Conservation (phyloP, 2,888 invertebrate species). For the Drosophila demipolita region DNA sequence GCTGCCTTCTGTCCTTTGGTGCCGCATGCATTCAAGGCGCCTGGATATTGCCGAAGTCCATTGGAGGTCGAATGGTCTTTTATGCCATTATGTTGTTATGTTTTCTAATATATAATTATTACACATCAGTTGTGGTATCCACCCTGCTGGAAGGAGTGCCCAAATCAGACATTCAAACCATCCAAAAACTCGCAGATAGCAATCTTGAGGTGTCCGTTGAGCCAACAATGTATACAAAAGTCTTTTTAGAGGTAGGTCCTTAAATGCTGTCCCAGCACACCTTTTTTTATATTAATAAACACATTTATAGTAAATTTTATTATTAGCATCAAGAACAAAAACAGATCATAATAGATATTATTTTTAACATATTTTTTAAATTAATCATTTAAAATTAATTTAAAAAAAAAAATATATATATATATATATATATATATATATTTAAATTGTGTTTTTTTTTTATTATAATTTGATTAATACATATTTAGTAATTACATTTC, state of each 20-base stretch:
- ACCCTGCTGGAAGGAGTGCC: constrained; percentile 87
- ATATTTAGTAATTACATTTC: not conserved
- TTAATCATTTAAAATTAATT: not conserved
- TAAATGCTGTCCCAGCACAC: not conserved
- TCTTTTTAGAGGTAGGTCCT: constrained; percentile 74
- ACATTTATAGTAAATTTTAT: not conserved
- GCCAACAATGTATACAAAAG: constrained; percentile 83
- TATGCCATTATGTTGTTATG: constrained; percentile 78
- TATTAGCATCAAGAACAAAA: too few relatives aligned
- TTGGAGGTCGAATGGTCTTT: constrained; percentile 84
- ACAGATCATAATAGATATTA: not conserved
- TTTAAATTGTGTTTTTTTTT: not conserved
- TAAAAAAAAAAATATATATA: not conserved
- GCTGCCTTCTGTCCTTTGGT: constrained; percentile 85
- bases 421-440: not conserved
- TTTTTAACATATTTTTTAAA: not conserved
- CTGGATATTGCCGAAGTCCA: constrained; percentile 84
- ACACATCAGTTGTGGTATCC: constrained; percentile 88
- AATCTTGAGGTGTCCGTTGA: constrained; percentile 86
- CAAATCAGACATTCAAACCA: constrained; percentile 85
- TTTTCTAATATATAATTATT: constrained; percentile 87
- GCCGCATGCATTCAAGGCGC: constrained; percentile 86
- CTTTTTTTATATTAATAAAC: not conserved
- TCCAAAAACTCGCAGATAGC: constrained; percentile 86
- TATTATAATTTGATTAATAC: not conserved